phyloP scores from a whole-genome alignment of 2,113 vertebrate species.

The Pterophyllum scalare region DNA sequence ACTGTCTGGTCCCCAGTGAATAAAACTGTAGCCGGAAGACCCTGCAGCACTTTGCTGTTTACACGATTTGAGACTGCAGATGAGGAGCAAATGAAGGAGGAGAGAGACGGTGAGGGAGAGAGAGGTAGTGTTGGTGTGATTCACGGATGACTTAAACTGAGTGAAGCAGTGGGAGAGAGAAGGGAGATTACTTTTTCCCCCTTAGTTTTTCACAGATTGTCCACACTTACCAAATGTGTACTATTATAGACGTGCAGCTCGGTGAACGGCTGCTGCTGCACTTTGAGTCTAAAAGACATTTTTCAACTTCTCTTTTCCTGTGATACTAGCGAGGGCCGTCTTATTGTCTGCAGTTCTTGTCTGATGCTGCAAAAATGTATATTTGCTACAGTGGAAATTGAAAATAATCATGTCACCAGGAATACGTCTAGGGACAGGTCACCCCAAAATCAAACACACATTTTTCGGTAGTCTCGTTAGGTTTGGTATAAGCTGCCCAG shows the following conservation, averaged over 20 bases:
- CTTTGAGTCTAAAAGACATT: neutral
- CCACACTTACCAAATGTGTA: conserved; percentile 12
- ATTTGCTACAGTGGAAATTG: neutral
- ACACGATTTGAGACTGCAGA: conserved; percentile 49
- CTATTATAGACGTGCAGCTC: neutral
- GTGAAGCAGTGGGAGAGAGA: conserved; percentile 10
- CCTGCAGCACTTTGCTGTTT: conserved; percentile 61
- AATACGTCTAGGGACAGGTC: neutral
- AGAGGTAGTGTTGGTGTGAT: neutral
- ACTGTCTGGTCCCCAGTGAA: conserved; percentile 16
- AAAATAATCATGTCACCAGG: neutral
- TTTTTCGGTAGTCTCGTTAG: neutral
- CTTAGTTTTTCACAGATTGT: neutral
- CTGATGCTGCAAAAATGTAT: neutral
- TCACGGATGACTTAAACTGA: conserved; percentile 22
- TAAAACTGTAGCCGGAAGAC: conserved; percentile 44
- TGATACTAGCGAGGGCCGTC: neutral
- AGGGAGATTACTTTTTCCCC: conserved; percentile 1
- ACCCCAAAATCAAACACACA: neutral
- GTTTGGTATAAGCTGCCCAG: neutral
- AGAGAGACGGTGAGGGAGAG: neutral
- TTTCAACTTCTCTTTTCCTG: neutral
- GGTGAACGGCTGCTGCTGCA: neutral
- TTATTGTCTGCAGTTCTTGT: neutral
- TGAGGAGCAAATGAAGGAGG: conserved; percentile 30